Conservation (phyloP, 2,888 invertebrate species). For the Fragum fragum region DNA sequence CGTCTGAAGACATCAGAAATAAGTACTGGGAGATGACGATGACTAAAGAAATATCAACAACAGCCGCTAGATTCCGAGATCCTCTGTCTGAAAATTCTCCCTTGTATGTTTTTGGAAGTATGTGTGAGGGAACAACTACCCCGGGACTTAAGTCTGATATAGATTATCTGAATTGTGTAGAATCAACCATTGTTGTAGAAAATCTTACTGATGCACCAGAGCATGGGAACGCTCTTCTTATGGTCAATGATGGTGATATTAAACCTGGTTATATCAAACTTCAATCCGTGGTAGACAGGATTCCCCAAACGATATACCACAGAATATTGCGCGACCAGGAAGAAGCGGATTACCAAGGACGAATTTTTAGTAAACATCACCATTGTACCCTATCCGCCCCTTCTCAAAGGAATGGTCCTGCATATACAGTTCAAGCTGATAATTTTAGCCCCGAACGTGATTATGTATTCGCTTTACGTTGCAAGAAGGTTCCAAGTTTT, state of each 20-base stretch:
- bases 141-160: background rate
- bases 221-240: background rate
- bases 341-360: background rate
- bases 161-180: background rate
- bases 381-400: background rate
- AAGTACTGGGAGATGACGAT: background rate
- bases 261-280: constrained; percentile 29
- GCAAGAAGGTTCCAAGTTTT: background rate
- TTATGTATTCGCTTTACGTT: background rate
- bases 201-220: background rate
- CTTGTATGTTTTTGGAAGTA: background rate
- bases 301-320: constrained; percentile 1
- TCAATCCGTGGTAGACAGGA: background rate
- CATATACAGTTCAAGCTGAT: background rate
- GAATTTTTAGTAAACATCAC: background rate
- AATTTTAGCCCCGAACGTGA: background rate
- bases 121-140: background rate
- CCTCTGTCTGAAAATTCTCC: background rate
- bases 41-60: constrained; percentile 5
- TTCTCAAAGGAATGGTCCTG: constrained; percentile 3
- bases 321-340: background rate
- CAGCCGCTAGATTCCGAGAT: background rate
- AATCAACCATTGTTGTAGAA: background rate
- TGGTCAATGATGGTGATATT: background rate
- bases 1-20: background rate